phyloP scores from a whole-genome alignment of 1,140 invertebrate genomes.

The Temnothorax nylanderi region DNA sequence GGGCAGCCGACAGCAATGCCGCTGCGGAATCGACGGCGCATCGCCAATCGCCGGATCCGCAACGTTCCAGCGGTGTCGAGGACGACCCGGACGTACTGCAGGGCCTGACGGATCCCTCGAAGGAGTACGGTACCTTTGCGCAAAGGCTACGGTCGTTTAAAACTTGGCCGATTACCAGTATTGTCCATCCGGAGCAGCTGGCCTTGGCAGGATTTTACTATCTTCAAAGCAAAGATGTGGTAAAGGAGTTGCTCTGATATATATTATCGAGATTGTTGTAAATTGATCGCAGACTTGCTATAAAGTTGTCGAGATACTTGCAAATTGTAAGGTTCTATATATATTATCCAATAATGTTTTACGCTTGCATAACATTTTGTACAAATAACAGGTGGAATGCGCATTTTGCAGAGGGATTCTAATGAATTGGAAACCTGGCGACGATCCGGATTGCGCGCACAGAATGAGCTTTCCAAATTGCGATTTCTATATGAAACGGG shows the following conservation, averaged over 20 bases:
- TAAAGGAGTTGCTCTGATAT: slow-evolving; percentile 65
- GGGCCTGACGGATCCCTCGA: not conserved
- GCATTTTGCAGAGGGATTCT: slow-evolving; percentile 92
- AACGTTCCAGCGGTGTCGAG: not conserved
- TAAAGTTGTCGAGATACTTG: not conserved
- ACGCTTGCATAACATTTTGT: slow-evolving; percentile 43
- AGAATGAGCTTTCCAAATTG: slow-evolving; percentile 90
- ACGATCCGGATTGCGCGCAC: slow-evolving; percentile 92
- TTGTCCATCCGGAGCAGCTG: slow-evolving; percentile 89
- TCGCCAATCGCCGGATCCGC: slow-evolving; percentile 14
- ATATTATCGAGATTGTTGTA: slow-evolving; percentile 4
- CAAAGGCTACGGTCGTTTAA: slow-evolving; percentile 87
- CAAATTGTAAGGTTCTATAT: not conserved
- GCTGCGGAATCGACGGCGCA: slow-evolving; percentile 26
- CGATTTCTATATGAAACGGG: slow-evolving; percentile 85
- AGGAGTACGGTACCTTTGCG: slow-evolving; percentile 84
- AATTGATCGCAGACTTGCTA: not conserved
- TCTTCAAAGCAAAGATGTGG: slow-evolving; percentile 86
- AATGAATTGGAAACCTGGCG: slow-evolving; percentile 90
- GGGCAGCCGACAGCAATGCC: slow-evolving; percentile 14
- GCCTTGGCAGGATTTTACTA: slow-evolving; percentile 95
- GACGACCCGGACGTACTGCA: not conserved
- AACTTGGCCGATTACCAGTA: slow-evolving; percentile 87
- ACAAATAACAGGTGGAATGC: slow-evolving; percentile 89
- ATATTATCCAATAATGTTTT: not conserved